phyloP scores from a whole-genome alignment of 2,888 invertebrate species.

The Anthrax anthrax region DNA sequence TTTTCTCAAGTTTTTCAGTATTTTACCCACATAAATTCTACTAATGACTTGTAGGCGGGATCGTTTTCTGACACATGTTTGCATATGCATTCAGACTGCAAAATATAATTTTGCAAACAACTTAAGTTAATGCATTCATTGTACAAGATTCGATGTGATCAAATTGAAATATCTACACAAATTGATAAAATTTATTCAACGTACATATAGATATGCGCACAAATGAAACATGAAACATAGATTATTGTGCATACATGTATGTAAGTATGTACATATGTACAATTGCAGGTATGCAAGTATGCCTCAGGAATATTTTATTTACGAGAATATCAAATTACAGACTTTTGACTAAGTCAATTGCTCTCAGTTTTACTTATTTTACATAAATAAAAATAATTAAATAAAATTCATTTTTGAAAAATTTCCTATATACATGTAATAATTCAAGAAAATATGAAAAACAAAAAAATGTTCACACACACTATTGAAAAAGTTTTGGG shows the following conservation, averaged over 20 bases:
- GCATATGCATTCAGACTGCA: background rate
- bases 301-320: background rate
- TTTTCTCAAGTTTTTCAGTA: background rate
- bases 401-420: too few relatives aligned
- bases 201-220: too few relatives aligned
- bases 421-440: too few relatives aligned
- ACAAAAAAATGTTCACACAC: too few relatives aligned
- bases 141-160: background rate
- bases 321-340: background rate
- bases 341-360: background rate
- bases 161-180: conserved; percentile 7
- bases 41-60: conserved; percentile 10
- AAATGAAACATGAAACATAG: too few relatives aligned
- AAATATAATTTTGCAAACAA: too few relatives aligned
- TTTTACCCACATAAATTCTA: conserved; percentile 12
- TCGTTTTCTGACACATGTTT: conserved; percentile 11
- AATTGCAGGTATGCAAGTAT: background rate
- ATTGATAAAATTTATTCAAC: conserved; percentile 1
- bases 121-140: too few relatives aligned
- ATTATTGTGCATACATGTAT: too few relatives aligned
- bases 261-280: too few relatives aligned
- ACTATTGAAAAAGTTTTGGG: too few relatives aligned
- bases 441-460: too few relatives aligned
- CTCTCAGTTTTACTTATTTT: too few relatives aligned
- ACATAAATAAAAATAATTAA: background rate